A percentile compares a stretch with the other conserved stretches of the same genome.
phyloP scores from a whole-genome alignment of 1,140 invertebrate species.

The Sarcophaga bullata region DNA sequence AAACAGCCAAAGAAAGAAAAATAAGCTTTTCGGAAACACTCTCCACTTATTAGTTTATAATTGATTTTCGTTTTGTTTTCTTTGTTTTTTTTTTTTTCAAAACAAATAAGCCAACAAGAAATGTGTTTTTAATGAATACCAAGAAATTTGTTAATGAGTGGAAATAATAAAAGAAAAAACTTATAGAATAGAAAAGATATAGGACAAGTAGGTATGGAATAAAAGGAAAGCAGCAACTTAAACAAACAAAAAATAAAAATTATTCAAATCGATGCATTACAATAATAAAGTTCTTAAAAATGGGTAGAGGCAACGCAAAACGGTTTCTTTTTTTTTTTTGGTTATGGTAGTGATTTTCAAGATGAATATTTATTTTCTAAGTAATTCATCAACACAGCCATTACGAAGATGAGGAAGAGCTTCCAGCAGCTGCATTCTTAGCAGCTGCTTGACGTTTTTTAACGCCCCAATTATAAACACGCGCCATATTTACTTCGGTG shows the following conservation, averaged over 20 bases:
- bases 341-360: background rate
- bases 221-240: background rate
- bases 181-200: background rate
- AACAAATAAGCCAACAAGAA: too few species aligned
- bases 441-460: slow-evolving; percentile 79
- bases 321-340: background rate
- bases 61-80: background rate
- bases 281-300: background rate
- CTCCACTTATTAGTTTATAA: slow-evolving; percentile 14
- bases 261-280: background rate
- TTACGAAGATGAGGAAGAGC: slow-evolving; percentile 35
- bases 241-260: background rate
- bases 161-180: background rate
- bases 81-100: too few species aligned
- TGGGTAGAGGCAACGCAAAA: background rate
- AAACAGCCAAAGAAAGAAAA: background rate
- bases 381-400: background rate
- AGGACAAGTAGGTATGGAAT: background rate
- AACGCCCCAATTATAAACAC: slow-evolving; percentile 96
- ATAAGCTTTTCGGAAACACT: slow-evolving; percentile 6
- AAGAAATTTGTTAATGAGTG: background rate
- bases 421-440: slow-evolving; percentile 49
- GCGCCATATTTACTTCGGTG: slow-evolving; percentile 97
- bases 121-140: background rate
- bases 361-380: background rate